These are phyloP conservation scores for Drosophila mojavensis DNA, from an alignment of 1,140 invertebrate genomes.

Conservation along the genomic window DNA sequence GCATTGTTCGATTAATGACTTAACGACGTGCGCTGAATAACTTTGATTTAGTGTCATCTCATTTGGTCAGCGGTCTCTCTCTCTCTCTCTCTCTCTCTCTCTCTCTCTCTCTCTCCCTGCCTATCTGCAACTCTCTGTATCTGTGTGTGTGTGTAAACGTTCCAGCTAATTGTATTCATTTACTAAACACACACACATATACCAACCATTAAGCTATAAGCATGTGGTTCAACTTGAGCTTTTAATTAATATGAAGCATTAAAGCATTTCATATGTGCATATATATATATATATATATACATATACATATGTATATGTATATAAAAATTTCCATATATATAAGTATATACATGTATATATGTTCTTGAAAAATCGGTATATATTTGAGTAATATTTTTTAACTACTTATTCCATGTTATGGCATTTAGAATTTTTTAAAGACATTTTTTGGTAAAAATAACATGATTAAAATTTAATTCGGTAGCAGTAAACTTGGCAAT, in stretches of 20 bases:
- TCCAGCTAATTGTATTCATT: conserved; percentile 78
- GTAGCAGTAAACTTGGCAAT: too few relatives aligned
- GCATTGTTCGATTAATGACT: conserved; percentile 83
- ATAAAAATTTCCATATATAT: too few relatives aligned
- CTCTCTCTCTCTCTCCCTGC: too few relatives aligned
- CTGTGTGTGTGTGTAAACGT: conserved; percentile 7
- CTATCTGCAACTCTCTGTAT: too few relatives aligned
- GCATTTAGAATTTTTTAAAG: too few relatives aligned
- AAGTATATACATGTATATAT: too few relatives aligned
- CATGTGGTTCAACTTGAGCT: conserved; percentile 48
- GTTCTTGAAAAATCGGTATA: too few relatives aligned
- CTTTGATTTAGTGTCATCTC: conserved; percentile 81
- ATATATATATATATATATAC: not conserved
- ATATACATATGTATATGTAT: not conserved
- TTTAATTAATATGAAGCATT: conserved; percentile 66
- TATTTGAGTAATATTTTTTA: too few relatives aligned
- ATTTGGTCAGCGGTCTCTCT: conserved; percentile 59
- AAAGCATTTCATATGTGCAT: not conserved
- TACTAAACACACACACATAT: conserved; percentile 53
- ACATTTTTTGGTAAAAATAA: too few relatives aligned
- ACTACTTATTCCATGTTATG: too few relatives aligned
- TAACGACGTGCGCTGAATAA: conserved; percentile 82
- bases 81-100: too few relatives aligned
- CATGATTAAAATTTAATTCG: too few relatives aligned
- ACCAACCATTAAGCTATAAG: not conserved